Conservation (phyloP, 92 coral and sea anemone genomes). For the Phenganax marumi region DNA sequence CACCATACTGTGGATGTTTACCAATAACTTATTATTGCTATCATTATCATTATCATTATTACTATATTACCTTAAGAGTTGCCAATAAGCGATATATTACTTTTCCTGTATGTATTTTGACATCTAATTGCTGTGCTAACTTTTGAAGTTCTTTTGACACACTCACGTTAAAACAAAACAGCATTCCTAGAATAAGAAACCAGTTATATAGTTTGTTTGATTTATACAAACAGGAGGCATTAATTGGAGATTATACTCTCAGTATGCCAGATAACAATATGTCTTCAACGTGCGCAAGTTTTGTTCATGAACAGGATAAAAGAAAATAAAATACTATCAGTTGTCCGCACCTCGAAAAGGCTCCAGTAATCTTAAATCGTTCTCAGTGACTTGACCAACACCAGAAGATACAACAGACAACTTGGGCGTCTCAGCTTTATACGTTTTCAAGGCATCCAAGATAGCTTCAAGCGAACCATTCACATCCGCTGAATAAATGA, state of each 20-base stretch:
- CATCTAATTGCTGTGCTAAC: slow-evolving; percentile 74
- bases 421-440: slow-evolving; percentile 71
- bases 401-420: slow-evolving; percentile 68
- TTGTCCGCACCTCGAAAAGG: slow-evolving; percentile 68
- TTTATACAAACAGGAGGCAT: neutral
- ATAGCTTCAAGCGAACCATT: slow-evolving; percentile 93
- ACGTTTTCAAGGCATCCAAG: slow-evolving; percentile 78
- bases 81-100: slow-evolving; percentile 81
- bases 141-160: slow-evolving; percentile 72
- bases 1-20: no score
- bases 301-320: no score
- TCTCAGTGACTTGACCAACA: slow-evolving; percentile 78
- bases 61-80: slow-evolving; percentile 72
- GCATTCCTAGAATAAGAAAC: slow-evolving; percentile 57
- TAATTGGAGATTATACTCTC: neutral
- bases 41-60: neutral
- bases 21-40: neutral
- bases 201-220: neutral
- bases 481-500: slow-evolving; percentile 68
- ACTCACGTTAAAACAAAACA: slow-evolving; percentile 85
- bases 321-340: neutral
- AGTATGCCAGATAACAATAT: no score
- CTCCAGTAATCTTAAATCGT: slow-evolving; percentile 75
- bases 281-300: no score
- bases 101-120: slow-evolving; percentile 70